phyloP scores from a whole-genome alignment of 2,797 vertebrate species.

The Molossus alvarezi region DNA sequence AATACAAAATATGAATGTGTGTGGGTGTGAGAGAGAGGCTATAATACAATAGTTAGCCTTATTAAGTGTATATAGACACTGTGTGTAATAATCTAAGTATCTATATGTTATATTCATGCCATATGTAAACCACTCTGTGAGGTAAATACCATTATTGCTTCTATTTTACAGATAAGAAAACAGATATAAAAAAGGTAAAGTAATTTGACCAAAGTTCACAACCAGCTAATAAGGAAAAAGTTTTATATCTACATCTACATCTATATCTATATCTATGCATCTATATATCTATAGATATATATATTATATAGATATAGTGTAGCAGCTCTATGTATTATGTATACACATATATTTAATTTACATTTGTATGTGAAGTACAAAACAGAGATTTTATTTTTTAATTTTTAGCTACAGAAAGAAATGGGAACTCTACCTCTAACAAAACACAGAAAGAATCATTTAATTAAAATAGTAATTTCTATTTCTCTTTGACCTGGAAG shows the following conservation, averaged over 20 bases:
- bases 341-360: not conserved
- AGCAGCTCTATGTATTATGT: not conserved
- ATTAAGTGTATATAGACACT: not conserved
- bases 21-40: not conserved
- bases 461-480: constrained; percentile 21
- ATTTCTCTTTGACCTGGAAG: not conserved
- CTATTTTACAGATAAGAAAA: not conserved
- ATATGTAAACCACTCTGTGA: not conserved
- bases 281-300: too few species aligned
- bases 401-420: constrained; percentile 61
- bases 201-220: constrained; percentile 39
- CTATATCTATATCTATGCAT: not conserved
- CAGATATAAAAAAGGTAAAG: constrained; percentile 22
- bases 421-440: not conserved
- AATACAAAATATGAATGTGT: not conserved
- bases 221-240: not conserved
- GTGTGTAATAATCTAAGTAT: not conserved
- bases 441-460: not conserved
- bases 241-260: not conserved
- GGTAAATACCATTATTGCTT: not conserved
- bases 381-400: constrained; percentile 11
- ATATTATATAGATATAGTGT: not conserved
- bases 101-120: not conserved
- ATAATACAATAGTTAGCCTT: not conserved
- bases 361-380: not conserved